These are phyloP conservation scores for Cryptus armator DNA, from an alignment of 2,888 invertebrate genomes.

Conservation along the genomic window DNA sequence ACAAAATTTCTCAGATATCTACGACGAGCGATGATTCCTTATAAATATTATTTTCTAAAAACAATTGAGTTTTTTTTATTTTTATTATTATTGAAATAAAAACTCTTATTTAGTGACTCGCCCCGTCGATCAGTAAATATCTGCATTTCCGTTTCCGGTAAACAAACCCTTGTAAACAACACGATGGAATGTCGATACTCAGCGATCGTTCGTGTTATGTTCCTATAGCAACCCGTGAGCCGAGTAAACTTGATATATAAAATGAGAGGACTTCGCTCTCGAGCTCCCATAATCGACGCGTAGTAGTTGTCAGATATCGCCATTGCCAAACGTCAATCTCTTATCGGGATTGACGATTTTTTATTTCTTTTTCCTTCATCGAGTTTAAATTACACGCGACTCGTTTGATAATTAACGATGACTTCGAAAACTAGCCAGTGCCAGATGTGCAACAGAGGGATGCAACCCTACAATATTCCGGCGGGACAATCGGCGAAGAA, in stretches of 20 bases:
- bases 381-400: conserved; percentile 9
- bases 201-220: conserved; percentile 64
- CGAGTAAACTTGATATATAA: conserved; percentile 56
- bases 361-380: not conserved
- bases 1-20: not conserved
- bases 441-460: conserved; percentile 80
- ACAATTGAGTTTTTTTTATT: too few relatives aligned
- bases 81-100: not conserved
- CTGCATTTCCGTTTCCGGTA: conserved; percentile 15
- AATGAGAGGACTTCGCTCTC: conserved; percentile 41
- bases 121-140: not conserved
- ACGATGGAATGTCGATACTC: conserved; percentile 53
- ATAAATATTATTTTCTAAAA: too few relatives aligned
- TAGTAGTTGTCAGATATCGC: conserved; percentile 41
- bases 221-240: conserved; percentile 67
- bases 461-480: conserved; percentile 78
- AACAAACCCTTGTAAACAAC: conserved; percentile 33
- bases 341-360: not conserved
- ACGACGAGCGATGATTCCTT: too few relatives aligned
- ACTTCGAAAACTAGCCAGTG: conserved; percentile 78
- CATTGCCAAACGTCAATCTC: conserved; percentile 15
- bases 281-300: not conserved
- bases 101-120: not conserved
- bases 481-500: conserved; percentile 70
- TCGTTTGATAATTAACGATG: conserved; percentile 70